Conservation (phyloP, 92 coral and sea anemone species). For the Zoanthus solanderi region DNA sequence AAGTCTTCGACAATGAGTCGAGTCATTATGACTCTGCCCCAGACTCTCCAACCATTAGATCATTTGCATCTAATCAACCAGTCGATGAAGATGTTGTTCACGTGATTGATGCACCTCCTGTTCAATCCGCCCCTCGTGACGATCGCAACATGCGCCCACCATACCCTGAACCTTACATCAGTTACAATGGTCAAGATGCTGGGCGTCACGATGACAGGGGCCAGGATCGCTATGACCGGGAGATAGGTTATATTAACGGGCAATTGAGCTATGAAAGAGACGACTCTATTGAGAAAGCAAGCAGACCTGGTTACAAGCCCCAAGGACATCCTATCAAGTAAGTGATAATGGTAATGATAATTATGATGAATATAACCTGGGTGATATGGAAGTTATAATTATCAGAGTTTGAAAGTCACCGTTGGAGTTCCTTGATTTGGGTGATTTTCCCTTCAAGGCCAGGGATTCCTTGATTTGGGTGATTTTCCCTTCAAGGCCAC, state of each 20-base stretch:
- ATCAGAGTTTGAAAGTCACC: too few species aligned
- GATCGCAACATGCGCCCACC: slow-evolving; percentile 60
- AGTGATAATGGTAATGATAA: slow-evolving; percentile 18
- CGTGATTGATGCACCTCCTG: slow-evolving; percentile 60
- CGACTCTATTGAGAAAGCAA: slow-evolving; percentile 78
- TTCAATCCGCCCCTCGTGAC: slow-evolving; percentile 43
- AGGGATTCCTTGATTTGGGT: too few species aligned
- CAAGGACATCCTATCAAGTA: slow-evolving; percentile 80
- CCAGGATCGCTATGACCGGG: slow-evolving; percentile 55
- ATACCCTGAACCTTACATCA: slow-evolving; percentile 69
- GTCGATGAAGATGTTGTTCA: slow-evolving; percentile 72
- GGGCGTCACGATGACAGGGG: slow-evolving; percentile 53
- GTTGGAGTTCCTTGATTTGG: too few species aligned
- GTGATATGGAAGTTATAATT: not conserved
- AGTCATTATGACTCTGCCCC: slow-evolving; percentile 72
- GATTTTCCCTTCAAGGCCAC: too few species aligned
- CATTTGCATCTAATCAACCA: slow-evolving; percentile 75
- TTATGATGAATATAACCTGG: not conserved
- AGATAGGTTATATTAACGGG: slow-evolving; percentile 60
- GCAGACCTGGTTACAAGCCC: slow-evolving; percentile 90
- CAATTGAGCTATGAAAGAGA: slow-evolving; percentile 55
- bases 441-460: too few species aligned
- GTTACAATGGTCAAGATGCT: slow-evolving; percentile 75
- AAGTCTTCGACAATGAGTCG: slow-evolving; percentile 79
- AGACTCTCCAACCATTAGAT: slow-evolving; percentile 88